Conservation (phyloP, 2,888 invertebrate species). For the Volucella inflata region DNA sequence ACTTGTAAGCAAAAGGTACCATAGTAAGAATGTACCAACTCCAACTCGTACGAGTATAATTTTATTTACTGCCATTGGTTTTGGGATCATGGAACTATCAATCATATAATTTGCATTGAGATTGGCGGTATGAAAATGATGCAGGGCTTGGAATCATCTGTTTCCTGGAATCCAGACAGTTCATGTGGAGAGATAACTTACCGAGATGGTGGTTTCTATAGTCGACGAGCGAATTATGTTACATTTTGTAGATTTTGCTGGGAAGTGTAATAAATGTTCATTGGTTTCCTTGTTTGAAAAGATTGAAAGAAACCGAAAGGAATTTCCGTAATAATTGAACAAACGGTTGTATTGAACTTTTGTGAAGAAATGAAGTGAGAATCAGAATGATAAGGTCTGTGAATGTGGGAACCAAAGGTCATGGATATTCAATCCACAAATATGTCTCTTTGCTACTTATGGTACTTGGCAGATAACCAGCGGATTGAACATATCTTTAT, state of each 20-base stretch:
- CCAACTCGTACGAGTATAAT: conserved; percentile 4
- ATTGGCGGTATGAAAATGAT: conserved; percentile 39
- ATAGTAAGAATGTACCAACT: too few species aligned
- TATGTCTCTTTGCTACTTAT: too few species aligned
- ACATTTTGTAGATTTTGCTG: conserved; percentile 2
- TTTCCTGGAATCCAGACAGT: conserved; percentile 56
- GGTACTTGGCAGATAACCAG: too few species aligned
- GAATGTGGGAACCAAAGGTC: too few species aligned
- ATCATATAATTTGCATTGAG: conserved; percentile 60
- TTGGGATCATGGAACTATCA: conserved; percentile 68
- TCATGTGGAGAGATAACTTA: conserved; percentile 49
- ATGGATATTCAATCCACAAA: too few species aligned
- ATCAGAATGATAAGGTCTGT: too few species aligned
- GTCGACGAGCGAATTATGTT: conserved; percentile 39
- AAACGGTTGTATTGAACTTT: too few species aligned
- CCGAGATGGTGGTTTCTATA: conserved; percentile 54
- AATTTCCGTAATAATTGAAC: too few species aligned
- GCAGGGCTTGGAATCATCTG: conserved; percentile 38
- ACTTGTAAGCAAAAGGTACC: neutral
- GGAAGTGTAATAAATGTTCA: conserved; percentile 1
- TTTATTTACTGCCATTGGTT: conserved; percentile 42
- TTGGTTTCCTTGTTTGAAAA: conserved; percentile 7
- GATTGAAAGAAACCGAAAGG: too few species aligned
- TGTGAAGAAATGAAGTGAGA: too few species aligned
- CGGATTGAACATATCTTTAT: too few species aligned